Conservation (phyloP, 2,113 vertebrate genomes). For the Notechis scutatus region DNA sequence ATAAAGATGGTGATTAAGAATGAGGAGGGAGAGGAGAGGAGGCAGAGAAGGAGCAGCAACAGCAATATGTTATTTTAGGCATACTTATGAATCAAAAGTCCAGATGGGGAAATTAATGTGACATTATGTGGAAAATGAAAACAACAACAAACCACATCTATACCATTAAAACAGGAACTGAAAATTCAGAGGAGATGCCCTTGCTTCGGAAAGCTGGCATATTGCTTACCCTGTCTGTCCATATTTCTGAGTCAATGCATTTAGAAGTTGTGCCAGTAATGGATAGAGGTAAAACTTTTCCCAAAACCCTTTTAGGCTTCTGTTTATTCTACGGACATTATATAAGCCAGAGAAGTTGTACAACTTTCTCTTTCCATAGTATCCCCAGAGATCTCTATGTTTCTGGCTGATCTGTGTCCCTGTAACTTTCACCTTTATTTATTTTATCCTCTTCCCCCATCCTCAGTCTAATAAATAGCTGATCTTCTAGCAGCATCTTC, state of each 20-base stretch:
- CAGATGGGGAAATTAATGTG: neutral
- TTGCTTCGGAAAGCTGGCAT: neutral
- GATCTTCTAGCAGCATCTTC: neutral
- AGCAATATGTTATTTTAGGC: neutral
- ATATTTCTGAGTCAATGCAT: neutral
- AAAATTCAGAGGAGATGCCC: neutral
- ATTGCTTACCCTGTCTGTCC: neutral
- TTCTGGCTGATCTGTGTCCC: neutral
- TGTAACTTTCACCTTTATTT: neutral
- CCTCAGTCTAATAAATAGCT: conserved; percentile 4
- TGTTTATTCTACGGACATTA: neutral
- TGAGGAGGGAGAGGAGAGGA: neutral
- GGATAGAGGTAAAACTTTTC: neutral
- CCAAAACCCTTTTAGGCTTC: neutral
- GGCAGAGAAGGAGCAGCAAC: neutral
- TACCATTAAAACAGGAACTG: neutral
- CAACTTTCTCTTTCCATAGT: neutral
- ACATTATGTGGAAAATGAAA: neutral
- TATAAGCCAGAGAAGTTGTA: neutral
- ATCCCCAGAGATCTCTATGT: neutral
- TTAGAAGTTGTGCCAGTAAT: neutral
- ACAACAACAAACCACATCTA: neutral
- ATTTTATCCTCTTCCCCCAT: neutral
- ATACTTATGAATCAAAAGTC: neutral
- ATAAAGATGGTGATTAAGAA: neutral